Base-by-base conservation (phyloP, 2,797 vertebrate species). In the Babyrousa celebensis region DNA sequence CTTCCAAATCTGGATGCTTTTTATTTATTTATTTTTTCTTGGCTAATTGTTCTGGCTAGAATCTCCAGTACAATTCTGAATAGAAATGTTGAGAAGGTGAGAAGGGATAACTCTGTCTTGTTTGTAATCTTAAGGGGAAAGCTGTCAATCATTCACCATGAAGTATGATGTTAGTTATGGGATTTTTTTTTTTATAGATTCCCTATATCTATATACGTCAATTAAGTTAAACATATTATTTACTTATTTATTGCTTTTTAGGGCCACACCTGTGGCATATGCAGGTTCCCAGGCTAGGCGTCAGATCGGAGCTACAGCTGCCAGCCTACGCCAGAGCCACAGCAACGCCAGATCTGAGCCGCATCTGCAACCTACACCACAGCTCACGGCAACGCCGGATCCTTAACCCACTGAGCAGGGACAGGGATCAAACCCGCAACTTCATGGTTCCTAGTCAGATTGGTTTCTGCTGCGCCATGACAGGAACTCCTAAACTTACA, bases 31-130 rank as follows among this genome's bases (percentile, higher is more conserved):
- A 21, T 60, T 72, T 65, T 78, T 36, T 36, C 43, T 58, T 67
- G 14, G 18, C 17, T 71, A 67, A 72, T 43, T 71, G 56, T 78
- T 17, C 60, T 85, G 18, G 23, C 23, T 85, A 40, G 18, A 85
- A 85, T 79, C 23, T 63, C 71, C 27, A 79, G 62, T 72, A 60
- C 43, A 74, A 3, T 80, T 82, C 75, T 86, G 48, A 90, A 85
- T 60, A 93, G 36, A 96, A 74, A 68, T 82, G 36, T 18, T 71
- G 36, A n/a, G 54, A 79, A 72, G 65, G 20, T 14, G 36, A 36
- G 36, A 36, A 36, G 36, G 36, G 36, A 89, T 43, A 60, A 72
- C 14, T 40, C 85, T 89, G 52, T 40, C 11, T 82, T 94, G 18
- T 71, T 84, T 40, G 15, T 63, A 21, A 78, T 84, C 36, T 20